Evolutionary conservation across 2,113 vertebrate species (phyloP).

Genomic region (Tragulus kanchil): DNA sequence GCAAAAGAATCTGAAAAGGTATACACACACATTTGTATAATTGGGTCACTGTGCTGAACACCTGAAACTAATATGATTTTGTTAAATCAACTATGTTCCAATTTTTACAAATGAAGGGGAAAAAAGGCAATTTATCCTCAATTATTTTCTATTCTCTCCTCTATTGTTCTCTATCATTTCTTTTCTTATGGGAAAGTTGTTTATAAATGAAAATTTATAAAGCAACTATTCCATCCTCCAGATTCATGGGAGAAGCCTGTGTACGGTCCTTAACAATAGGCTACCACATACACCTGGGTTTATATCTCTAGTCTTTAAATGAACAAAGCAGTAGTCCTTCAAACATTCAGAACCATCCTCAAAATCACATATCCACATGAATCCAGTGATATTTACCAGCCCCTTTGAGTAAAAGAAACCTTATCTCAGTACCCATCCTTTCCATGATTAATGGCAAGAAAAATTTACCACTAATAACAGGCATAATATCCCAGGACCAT

Average conservation of each 20-base stretch:
- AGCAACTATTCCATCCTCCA: neutral
- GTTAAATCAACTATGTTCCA: neutral
- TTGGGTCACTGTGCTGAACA: neutral
- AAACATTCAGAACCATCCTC: neutral
- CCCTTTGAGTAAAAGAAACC: neutral
- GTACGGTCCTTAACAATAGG: neutral
- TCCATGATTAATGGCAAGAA: neutral
- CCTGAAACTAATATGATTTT: neutral
- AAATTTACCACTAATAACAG: neutral
- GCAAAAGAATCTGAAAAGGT: neutral
- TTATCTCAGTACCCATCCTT: neutral
- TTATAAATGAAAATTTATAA: neutral
- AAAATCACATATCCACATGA: neutral
- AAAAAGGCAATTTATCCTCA: slow-evolving; percentile 21
- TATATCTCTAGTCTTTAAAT: neutral
- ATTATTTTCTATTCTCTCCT: slow-evolving; percentile 41
- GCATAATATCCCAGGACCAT: neutral
- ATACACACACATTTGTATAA: neutral
- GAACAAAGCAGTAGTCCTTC: neutral
- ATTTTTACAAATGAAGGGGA: neutral
- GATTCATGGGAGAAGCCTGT: neutral
- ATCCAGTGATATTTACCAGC: neutral
- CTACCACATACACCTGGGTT: neutral
- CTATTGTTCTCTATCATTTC: neutral
- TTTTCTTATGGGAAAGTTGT: neutral